Conservation (phyloP, 2,888 invertebrate genomes). For the Xylota sylvarum region DNA sequence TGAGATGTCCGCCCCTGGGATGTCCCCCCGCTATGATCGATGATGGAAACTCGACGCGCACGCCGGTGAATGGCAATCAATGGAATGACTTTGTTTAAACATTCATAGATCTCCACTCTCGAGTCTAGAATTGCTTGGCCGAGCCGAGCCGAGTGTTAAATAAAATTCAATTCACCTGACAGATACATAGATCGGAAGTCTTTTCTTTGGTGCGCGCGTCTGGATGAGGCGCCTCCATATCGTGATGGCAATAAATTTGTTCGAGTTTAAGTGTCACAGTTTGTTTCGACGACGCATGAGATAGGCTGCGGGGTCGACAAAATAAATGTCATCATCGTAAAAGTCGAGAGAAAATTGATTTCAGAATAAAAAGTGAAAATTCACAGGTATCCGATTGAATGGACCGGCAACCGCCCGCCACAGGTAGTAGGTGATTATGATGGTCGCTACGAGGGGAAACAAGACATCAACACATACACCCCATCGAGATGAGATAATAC, state of each 20-base stretch:
- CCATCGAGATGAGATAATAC: slow-evolving; percentile 50
- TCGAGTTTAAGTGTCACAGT: slow-evolving; percentile 36
- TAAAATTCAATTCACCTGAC: slow-evolving; percentile 67
- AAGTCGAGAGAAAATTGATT: slow-evolving; percentile 42
- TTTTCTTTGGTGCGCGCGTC: slow-evolving; percentile 25
- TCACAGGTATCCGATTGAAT: slow-evolving; percentile 26
- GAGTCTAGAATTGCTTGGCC: no score
- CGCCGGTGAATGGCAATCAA: slow-evolving; percentile 9
- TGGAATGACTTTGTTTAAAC: slow-evolving; percentile 12
- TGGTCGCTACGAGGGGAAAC: slow-evolving; percentile 34
- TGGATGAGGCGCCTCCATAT: slow-evolving; percentile 49
- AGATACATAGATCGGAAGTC: slow-evolving; percentile 70
- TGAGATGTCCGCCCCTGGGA: slow-evolving; percentile 42
- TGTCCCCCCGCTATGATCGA: slow-evolving; percentile 55
- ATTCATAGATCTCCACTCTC: slow-evolving; percentile 28
- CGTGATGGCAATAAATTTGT: slow-evolving; percentile 50
- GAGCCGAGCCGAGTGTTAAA: slow-evolving; percentile 59
- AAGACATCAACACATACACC: slow-evolving; percentile 65
- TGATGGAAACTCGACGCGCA: slow-evolving; percentile 10
- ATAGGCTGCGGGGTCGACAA: neutral
- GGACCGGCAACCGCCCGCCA: slow-evolving; percentile 20
- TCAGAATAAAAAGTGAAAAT: slow-evolving; percentile 58
- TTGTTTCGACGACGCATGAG: neutral
- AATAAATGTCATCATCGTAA: slow-evolving; percentile 49
- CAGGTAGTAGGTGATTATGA: slow-evolving; percentile 72